phyloP scores from a whole-genome alignment of 2,113 vertebrate genomes.

The Ploceus nigricollis region DNA sequence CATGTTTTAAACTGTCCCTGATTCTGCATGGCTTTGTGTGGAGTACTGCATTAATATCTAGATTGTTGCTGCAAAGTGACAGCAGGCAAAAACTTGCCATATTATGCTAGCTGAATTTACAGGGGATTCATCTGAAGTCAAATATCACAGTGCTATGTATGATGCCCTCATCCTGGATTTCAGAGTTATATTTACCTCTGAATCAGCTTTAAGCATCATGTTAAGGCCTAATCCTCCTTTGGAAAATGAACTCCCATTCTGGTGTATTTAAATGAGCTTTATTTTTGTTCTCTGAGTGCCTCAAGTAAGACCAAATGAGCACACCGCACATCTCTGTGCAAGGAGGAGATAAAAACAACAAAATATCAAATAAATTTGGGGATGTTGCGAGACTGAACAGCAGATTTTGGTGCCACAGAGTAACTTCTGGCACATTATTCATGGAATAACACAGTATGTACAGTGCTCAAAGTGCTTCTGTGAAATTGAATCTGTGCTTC shows the following conservation, averaged over 20 bases:
- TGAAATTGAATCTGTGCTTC: background rate
- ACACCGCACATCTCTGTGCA: background rate
- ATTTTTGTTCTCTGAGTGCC: background rate
- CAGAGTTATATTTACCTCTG: constrained; percentile 59
- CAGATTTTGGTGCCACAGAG: background rate
- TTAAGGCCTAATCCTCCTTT: constrained; percentile 50
- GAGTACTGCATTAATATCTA: background rate
- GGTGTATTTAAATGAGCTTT: background rate
- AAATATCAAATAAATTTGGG: background rate
- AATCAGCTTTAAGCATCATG: constrained; percentile 59
- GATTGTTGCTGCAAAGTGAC: background rate
- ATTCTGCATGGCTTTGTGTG: background rate
- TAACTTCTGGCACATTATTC: background rate
- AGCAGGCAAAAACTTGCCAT: background rate
- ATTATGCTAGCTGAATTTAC: background rate
- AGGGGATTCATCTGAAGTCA: background rate
- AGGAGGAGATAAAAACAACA: background rate
- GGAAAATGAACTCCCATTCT: constrained; percentile 18
- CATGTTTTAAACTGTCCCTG: background rate
- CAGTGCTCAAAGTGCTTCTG: background rate
- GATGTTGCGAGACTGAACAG: background rate
- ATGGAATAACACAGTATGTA: background rate
- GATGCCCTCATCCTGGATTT: constrained; percentile 45
- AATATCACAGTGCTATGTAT: background rate
- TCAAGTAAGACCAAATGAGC: background rate